Conservation (phyloP, 2,888 invertebrate genomes). For the Monoplex corrugatus region DNA sequence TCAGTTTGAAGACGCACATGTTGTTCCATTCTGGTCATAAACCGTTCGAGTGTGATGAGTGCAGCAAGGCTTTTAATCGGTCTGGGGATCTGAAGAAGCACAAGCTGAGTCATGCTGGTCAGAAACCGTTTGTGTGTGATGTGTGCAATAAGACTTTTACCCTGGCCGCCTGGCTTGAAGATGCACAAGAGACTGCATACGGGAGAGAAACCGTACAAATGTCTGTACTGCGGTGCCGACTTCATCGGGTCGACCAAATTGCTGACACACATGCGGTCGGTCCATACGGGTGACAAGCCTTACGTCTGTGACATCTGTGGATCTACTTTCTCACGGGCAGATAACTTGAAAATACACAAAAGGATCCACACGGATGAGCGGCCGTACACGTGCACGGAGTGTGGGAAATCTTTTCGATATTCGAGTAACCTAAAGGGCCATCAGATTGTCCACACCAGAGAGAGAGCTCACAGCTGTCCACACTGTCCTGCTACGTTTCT, state of each 20-base stretch:
- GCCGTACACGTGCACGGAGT: neutral
- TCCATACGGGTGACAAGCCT: neutral
- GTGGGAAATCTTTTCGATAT: neutral
- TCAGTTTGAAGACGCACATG: rapidly evolving
- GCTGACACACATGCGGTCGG: neutral
- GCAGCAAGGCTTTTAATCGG: no score
- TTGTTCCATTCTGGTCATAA: no score
- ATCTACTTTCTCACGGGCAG: neutral
- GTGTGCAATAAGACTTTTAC: no score
- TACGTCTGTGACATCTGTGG: neutral
- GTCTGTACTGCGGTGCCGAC: neutral
- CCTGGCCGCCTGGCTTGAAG: no score
- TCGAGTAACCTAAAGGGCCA: neutral
- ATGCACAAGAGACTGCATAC: no score
- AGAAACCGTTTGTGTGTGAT: no score
- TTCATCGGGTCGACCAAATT: neutral
- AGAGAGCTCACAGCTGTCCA: neutral
- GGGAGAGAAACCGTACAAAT: no score
- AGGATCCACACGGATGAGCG: neutral
- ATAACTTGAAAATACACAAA: neutral
- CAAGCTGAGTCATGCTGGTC: no score
- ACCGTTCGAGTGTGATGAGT: no score
- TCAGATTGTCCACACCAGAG: neutral
- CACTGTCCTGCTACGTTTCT: no score
- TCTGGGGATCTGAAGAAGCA: no score